Conservation (phyloP, 2,797 vertebrate genomes). For the Helicolenus hilgendorfi region DNA sequence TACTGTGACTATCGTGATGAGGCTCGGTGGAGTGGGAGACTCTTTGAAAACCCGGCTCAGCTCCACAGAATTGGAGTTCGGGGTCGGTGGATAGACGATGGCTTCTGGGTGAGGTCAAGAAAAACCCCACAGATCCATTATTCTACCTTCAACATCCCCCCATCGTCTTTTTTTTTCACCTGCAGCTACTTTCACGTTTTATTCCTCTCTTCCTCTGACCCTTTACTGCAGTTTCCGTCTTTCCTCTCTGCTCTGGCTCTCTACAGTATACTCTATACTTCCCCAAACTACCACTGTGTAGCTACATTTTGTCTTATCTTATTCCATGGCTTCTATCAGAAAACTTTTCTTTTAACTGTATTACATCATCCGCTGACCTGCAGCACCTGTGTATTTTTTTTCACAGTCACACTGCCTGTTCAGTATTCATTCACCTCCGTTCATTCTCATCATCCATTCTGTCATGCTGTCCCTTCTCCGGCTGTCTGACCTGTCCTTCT, state of each 20-base stretch:
- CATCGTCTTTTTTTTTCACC: background rate
- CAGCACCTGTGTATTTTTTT: background rate
- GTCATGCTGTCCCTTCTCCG: background rate
- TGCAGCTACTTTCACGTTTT: background rate
- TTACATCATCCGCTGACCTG: background rate
- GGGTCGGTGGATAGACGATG: background rate
- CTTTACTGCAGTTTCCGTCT: no score
- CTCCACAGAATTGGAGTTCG: background rate
- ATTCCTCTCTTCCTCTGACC: background rate
- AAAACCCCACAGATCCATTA: background rate
- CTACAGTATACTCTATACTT: background rate
- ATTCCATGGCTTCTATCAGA: background rate
- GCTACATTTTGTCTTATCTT: background rate
- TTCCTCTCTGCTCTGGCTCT: background rate
- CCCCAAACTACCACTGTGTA: background rate
- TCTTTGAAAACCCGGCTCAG: slow-evolving; percentile 21
- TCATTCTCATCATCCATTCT: background rate
- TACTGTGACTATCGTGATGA: slow-evolving; percentile 15
- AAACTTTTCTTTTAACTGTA: background rate
- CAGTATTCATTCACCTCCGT: background rate
- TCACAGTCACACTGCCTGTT: background rate
- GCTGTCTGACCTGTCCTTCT: background rate
- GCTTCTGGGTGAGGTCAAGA: slow-evolving; percentile 1
- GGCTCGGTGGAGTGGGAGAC: background rate
- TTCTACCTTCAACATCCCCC: background rate